Conservation (phyloP, 2,797 vertebrate genomes). For the Periparus ater region DNA sequence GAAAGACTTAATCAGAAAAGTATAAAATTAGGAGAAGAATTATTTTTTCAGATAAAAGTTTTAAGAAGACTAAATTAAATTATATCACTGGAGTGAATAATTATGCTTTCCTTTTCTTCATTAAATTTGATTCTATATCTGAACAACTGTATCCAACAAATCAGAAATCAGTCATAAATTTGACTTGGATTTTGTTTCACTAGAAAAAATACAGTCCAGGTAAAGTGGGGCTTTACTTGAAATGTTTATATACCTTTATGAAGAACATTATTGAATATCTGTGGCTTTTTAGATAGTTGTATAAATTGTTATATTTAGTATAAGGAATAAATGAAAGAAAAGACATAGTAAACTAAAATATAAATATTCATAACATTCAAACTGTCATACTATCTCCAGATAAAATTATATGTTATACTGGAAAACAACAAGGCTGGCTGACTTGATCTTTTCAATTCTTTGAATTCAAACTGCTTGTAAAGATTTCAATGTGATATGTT, state of each 20-base stretch:
- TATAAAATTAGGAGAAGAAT: background rate
- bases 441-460: background rate
- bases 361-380: background rate
- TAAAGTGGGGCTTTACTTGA: background rate
- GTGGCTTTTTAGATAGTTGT: background rate
- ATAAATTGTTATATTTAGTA: background rate
- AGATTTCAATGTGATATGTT: background rate
- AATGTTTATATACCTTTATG: background rate
- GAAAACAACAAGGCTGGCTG: background rate
- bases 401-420: background rate
- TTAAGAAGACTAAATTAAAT: background rate
- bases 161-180: background rate
- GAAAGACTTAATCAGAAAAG: background rate
- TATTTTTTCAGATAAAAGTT: background rate
- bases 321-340: background rate
- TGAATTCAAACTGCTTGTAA: background rate
- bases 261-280: background rate
- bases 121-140: background rate
- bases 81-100: background rate
- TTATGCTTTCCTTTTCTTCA: background rate
- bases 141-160: background rate
- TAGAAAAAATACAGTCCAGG: background rate
- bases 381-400: background rate
- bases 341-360: background rate
- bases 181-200: background rate